These are phyloP conservation scores for Babyrousa celebensis DNA, from an alignment of 2,797 vertebrate genomes.

Conservation along the genomic window DNA sequence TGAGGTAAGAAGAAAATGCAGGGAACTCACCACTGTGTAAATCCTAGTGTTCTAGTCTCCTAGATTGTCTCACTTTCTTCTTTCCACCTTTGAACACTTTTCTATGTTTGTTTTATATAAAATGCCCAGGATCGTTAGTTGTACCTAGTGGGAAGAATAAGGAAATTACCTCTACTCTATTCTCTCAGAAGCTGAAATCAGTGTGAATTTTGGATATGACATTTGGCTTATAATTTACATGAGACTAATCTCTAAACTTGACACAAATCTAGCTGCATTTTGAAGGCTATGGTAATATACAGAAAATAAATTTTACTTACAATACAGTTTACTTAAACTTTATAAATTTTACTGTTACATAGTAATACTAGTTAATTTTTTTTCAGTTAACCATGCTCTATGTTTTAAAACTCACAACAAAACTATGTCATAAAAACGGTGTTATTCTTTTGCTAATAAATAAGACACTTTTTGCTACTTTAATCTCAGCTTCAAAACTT, in stretches of 20 bases:
- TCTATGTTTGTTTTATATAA: not conserved
- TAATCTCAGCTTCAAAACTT: conserved; percentile 45
- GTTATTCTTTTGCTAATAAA: conserved; percentile 19
- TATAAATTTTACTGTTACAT: not conserved
- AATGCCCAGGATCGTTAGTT: not conserved
- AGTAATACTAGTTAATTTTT: not conserved
- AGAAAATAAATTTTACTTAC: conserved; percentile 60
- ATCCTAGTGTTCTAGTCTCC: not conserved
- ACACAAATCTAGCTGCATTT: not conserved
- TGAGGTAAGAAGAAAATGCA: conserved; percentile 5
- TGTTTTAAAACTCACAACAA: not conserved
- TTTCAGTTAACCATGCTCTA: conserved; percentile 12
- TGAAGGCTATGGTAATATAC: not conserved
- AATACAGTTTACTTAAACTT: too few species aligned
- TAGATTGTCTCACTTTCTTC: not conserved
- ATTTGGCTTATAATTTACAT: not conserved
- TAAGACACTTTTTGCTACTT: conserved; percentile 15
- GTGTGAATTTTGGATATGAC: conserved; percentile 22
- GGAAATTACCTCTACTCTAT: not conserved
- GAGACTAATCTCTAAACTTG: not conserved
- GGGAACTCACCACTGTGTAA: fast-evolving
- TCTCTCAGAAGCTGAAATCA: not conserved
- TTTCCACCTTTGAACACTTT: not conserved
- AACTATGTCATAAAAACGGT: not conserved
- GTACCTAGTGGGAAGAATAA: not conserved